Evolutionary conservation across 2,113 vertebrate genomes (phyloP).

Genomic region (Pungitius pungitius): DNA sequence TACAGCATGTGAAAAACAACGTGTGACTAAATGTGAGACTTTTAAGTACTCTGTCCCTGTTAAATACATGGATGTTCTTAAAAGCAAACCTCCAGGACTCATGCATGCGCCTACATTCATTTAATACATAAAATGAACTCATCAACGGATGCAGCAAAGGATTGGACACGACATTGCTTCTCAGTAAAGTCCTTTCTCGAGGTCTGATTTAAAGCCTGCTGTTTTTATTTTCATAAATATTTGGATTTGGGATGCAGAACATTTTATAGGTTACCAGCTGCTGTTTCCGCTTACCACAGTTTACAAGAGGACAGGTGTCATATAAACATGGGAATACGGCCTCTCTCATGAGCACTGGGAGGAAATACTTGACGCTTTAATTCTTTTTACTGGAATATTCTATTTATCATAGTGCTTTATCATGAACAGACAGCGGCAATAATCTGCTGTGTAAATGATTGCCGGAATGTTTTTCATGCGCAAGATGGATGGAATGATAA

Average conservation of each 20-base stretch:
- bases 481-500: slow-evolving; percentile 42
- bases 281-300: slow-evolving; percentile 66
- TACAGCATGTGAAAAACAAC: neutral
- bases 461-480: slow-evolving; percentile 22
- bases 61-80: neutral
- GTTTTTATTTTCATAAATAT: slow-evolving; percentile 79
- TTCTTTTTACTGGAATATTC: slow-evolving; percentile 66
- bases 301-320: slow-evolving; percentile 77
- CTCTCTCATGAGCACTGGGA: slow-evolving; percentile 67
- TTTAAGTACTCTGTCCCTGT: neutral
- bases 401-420: slow-evolving; percentile 63
- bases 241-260: slow-evolving; percentile 57
- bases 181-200: slow-evolving; percentile 49
- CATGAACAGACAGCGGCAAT: slow-evolving; percentile 57
- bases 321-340: slow-evolving; percentile 80
- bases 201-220: slow-evolving; percentile 80
- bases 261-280: slow-evolving; percentile 74
- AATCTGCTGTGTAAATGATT: slow-evolving; percentile 60
- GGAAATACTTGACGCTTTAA: slow-evolving; percentile 65
- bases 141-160: slow-evolving; percentile 27
- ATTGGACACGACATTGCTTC: slow-evolving; percentile 33
- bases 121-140: slow-evolving; percentile 35
- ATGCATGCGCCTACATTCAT: neutral
- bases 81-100: neutral
- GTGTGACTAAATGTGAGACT: slow-evolving; percentile 1